phyloP scores from a whole-genome alignment of 2,888 invertebrate species.

The Argyresthia goedartella region DNA sequence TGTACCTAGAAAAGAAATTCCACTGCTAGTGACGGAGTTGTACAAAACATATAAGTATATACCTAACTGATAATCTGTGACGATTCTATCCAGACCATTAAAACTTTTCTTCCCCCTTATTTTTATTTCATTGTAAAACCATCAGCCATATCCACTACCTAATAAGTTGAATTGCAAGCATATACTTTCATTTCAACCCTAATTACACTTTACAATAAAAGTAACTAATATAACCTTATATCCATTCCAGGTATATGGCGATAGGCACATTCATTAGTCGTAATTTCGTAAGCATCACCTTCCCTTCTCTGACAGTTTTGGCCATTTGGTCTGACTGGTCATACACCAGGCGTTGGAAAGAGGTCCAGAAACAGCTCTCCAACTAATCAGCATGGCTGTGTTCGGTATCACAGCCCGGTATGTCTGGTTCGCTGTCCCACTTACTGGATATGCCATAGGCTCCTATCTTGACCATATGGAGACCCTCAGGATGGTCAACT shows the following conservation, averaged over 20 bases:
- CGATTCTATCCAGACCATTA: too few species aligned
- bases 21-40: too few species aligned
- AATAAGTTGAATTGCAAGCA: too few species aligned
- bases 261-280: conserved; percentile 60
- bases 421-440: conserved; percentile 61
- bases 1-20: too few species aligned
- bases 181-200: too few species aligned
- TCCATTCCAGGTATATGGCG: conserved; percentile 64
- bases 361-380: conserved; percentile 17
- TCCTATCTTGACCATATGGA: conserved; percentile 76
- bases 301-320: conserved; percentile 72
- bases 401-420: conserved; percentile 70
- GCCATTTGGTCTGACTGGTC: conserved; percentile 80
- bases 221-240: neutral
- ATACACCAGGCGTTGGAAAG: conserved; percentile 81
- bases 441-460: conserved; percentile 73
- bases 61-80: too few species aligned
- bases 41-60: too few species aligned
- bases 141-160: too few species aligned
- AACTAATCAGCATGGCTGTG: conserved; percentile 52
- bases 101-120: too few species aligned
- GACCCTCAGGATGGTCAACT: conserved; percentile 78
- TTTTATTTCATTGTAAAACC: too few species aligned
- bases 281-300: conserved; percentile 76
- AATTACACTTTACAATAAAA: neutral